phyloP scores from a whole-genome alignment of 2,797 vertebrate genomes.

The Pseudomugil gertrudae region DNA sequence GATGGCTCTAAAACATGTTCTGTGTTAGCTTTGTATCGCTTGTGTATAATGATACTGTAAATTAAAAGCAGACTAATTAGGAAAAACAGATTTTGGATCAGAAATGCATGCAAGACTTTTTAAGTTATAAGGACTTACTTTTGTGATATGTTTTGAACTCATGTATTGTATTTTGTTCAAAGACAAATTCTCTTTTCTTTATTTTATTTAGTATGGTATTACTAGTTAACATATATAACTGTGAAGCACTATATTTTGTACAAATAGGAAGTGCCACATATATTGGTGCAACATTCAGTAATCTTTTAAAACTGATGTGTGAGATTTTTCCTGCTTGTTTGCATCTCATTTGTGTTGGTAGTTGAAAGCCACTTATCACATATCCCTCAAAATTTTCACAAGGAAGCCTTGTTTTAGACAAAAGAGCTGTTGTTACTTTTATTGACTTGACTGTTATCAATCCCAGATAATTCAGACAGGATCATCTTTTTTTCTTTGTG shows the following conservation, averaged over 20 bases:
- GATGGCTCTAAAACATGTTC: constrained; percentile 17
- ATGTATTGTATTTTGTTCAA: constrained; percentile 19
- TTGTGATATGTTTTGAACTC: constrained; percentile 20
- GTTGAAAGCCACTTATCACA: not conserved
- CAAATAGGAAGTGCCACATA: constrained; percentile 11
- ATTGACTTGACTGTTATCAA: constrained; percentile 14
- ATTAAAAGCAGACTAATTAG: constrained; percentile 20
- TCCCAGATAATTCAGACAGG: constrained; percentile 13
- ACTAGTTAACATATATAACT: constrained; percentile 14
- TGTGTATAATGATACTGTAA: constrained; percentile 35
- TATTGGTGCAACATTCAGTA: not conserved
- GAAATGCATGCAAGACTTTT: constrained; percentile 54
- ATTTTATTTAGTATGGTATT: constrained; percentile 35
- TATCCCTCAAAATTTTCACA: not conserved
- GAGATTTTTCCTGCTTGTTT: constrained; percentile 10
- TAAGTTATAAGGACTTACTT: constrained; percentile 21
- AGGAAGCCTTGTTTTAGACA: constrained; percentile 17
- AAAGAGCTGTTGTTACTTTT: constrained; percentile 9
- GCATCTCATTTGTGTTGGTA: not conserved
- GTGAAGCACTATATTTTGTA: constrained; percentile 30
- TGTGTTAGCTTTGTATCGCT: constrained; percentile 20
- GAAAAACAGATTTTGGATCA: constrained; percentile 20
- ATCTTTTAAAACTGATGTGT: constrained; percentile 1
- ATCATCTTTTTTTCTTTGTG: constrained; percentile 16
- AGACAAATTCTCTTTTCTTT: constrained; percentile 9